phyloP scores from a whole-genome alignment of 1,140 invertebrate genomes.

The Dufourea novaeangliae region DNA sequence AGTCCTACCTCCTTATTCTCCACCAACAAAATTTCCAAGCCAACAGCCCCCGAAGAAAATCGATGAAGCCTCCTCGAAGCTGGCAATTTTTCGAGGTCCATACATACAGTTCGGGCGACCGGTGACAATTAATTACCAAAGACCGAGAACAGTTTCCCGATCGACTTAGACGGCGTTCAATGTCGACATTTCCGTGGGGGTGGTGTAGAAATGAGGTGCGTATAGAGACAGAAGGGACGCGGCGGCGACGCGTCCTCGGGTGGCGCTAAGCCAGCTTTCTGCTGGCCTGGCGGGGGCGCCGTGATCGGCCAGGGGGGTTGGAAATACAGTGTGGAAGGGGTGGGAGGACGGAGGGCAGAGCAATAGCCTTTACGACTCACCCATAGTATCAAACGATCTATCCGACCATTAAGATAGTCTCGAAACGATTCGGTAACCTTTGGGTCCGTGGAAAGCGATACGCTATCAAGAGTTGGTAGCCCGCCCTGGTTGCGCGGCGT shows the following conservation, averaged over 20 bases:
- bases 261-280: slow-evolving; percentile 72
- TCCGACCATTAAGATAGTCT: slow-evolving; percentile 82
- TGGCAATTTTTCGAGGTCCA: too few relatives aligned
- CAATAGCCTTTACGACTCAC: slow-evolving; percentile 82
- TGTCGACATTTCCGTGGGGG: slow-evolving; percentile 54
- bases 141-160: slow-evolving; percentile 39
- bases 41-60: background rate
- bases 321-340: slow-evolving; percentile 63
- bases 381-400: slow-evolving; percentile 83
- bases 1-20: too few relatives aligned
- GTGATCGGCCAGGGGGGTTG: too few relatives aligned
- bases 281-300: slow-evolving; percentile 30
- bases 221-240: slow-evolving; percentile 60
- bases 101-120: background rate
- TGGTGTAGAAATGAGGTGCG: slow-evolving; percentile 72
- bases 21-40: background rate
- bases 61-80: background rate
- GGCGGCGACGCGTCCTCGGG: slow-evolving; percentile 56
- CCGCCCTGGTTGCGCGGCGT: slow-evolving; percentile 72
- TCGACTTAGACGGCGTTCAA: slow-evolving; percentile 47
- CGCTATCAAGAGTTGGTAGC: slow-evolving; percentile 79
- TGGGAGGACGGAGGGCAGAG: slow-evolving; percentile 74
- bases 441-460: slow-evolving; percentile 81
- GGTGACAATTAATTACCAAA: slow-evolving; percentile 54
- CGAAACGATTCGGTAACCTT: slow-evolving; percentile 82